Evolutionary conservation across 2,888 invertebrate genomes (phyloP).

Genomic region (Zootermopsis nevadensis): DNA sequence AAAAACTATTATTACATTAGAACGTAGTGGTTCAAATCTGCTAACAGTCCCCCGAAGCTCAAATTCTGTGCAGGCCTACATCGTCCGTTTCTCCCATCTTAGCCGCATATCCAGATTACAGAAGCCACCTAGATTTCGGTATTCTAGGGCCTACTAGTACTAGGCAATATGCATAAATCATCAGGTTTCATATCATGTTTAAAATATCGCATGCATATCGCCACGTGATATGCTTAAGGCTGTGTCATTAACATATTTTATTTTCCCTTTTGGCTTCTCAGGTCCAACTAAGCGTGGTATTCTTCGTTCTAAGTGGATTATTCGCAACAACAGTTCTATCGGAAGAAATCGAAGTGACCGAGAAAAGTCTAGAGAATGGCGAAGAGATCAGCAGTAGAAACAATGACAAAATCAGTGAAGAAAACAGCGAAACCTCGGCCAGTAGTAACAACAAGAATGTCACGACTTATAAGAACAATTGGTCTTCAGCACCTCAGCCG

Average conservation of each 20-base stretch:
- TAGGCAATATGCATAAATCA: too few relatives aligned
- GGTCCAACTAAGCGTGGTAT: background rate
- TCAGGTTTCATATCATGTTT: too few relatives aligned
- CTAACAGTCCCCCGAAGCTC: too few relatives aligned
- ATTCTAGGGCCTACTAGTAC: too few relatives aligned
- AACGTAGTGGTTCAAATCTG: too few relatives aligned
- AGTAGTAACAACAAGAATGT: background rate
- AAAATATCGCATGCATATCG: too few relatives aligned
- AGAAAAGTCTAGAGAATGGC: background rate
- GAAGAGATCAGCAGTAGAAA: background rate
- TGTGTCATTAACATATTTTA: background rate
- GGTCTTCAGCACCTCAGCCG: constrained; percentile 4
- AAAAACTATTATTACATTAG: too few relatives aligned
- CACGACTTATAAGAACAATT: background rate
- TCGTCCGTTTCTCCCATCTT: too few relatives aligned
- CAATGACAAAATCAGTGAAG: background rate
- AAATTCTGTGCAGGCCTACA: too few relatives aligned
- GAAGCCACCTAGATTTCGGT: too few relatives aligned
- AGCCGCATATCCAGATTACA: too few relatives aligned
- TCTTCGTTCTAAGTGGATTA: background rate
- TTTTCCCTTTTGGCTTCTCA: background rate
- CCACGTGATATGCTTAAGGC: too few relatives aligned
- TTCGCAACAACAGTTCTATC: background rate
- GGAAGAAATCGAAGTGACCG: background rate
- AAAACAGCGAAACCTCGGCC: background rate